phyloP scores from a whole-genome alignment of 2,113 vertebrate genomes.

The Hipposideros armiger region DNA sequence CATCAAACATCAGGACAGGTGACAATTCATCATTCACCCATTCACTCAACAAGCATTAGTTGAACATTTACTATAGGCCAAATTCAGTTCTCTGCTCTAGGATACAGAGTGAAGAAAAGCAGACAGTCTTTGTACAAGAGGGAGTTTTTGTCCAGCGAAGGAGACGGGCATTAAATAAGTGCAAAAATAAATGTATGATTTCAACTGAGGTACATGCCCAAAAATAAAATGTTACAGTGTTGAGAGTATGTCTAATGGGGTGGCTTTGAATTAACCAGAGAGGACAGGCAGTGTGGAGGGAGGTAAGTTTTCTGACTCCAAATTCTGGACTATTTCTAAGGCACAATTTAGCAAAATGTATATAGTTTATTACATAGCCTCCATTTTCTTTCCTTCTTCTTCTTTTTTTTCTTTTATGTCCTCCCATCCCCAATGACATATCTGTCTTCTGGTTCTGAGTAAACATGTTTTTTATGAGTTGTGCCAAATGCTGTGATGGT shows the following conservation, averaged over 20 bases:
- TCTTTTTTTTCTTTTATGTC: not conserved
- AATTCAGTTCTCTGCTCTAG: not conserved
- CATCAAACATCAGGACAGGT: not conserved
- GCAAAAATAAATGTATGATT: conserved; percentile 12
- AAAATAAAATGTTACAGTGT: not conserved
- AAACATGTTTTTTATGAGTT: not conserved
- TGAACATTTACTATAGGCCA: not conserved
- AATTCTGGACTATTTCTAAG: not conserved
- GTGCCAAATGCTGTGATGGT: not conserved
- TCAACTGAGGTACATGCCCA: not conserved
- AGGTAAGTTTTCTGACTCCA: not conserved
- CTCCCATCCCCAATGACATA: not conserved
- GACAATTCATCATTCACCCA: not conserved
- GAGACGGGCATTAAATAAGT: not conserved
- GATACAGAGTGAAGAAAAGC: not conserved
- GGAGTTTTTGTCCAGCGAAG: not conserved
- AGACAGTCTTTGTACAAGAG: not conserved
- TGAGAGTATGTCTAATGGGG: not conserved
- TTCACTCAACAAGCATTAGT: not conserved
- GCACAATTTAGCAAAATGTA: not conserved
- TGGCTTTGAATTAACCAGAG: not conserved
- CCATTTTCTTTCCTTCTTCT: not conserved
- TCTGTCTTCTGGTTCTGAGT: not conserved
- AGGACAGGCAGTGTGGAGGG: not conserved
- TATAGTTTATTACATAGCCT: accelerated